Evolutionary conservation across 2,888 invertebrate genomes (phyloP).

Genomic region (Latrodectus hesperus): DNA sequence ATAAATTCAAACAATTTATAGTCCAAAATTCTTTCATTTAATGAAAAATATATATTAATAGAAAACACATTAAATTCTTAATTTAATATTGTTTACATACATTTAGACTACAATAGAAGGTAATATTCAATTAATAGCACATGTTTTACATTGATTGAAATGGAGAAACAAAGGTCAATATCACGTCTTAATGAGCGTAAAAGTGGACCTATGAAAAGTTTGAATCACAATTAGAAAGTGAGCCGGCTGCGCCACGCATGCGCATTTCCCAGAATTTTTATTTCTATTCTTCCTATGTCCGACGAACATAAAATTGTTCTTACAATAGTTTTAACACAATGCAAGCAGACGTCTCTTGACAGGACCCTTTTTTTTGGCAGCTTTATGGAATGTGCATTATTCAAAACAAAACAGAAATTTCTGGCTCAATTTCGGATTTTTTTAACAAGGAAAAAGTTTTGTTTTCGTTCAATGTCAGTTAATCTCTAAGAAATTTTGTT

Average conservation of each 20-base stretch:
- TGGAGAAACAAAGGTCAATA: neutral
- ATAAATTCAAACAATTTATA: too few relatives aligned
- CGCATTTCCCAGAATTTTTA: neutral
- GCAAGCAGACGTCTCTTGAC: conserved; percentile 5
- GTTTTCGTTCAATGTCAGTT: too few relatives aligned
- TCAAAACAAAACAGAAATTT: neutral
- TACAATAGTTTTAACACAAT: conserved; percentile 10
- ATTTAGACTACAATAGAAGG: too few relatives aligned
- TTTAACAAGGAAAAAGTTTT: too few relatives aligned
- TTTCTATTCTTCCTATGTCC: conserved; percentile 12
- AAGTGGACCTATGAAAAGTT: neutral
- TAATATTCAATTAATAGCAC: too few relatives aligned
- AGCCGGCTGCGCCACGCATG: conserved; percentile 13
- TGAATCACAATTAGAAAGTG: neutral
- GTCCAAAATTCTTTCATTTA: too few relatives aligned
- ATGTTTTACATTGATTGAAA: too few relatives aligned
- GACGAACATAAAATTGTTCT: conserved; percentile 8
- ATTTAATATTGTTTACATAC: too few relatives aligned
- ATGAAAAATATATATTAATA: too few relatives aligned
- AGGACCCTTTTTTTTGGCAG: neutral
- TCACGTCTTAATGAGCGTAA: neutral
- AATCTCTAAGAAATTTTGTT: too few relatives aligned
- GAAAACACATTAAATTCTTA: too few relatives aligned
- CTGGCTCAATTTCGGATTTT: too few relatives aligned
- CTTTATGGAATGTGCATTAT: neutral